phyloP scores from a whole-genome alignment of 2,113 vertebrate species.

The Scomber scombrus region DNA sequence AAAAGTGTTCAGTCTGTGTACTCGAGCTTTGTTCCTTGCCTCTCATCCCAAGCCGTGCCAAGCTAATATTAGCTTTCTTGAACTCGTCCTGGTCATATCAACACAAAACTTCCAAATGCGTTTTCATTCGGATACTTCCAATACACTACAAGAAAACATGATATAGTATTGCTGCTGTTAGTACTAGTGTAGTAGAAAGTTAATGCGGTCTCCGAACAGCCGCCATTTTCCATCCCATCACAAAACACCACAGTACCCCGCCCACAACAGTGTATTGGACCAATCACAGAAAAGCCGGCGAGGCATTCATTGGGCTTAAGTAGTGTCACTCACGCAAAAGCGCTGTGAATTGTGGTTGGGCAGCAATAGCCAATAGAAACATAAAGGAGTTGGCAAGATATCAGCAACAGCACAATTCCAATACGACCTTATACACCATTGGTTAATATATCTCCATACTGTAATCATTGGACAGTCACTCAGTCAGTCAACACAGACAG shows the following conservation, averaged over 20 bases:
- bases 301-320: slow-evolving; percentile 54
- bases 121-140: neutral
- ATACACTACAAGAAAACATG: neutral
- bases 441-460: neutral
- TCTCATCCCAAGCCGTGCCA: slow-evolving; percentile 22
- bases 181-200: slow-evolving; percentile 61
- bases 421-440: neutral
- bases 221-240: slow-evolving; percentile 92
- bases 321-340: slow-evolving; percentile 39
- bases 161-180: neutral
- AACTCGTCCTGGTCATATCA: neutral
- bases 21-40: slow-evolving; percentile 59
- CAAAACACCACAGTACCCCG: slow-evolving; percentile 75
- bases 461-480: slow-evolving; percentile 15
- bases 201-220: slow-evolving; percentile 73
- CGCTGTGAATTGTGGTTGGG: slow-evolving; percentile 33
- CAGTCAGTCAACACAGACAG: slow-evolving; percentile 1
- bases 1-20: neutral
- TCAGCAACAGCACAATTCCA: slow-evolving; percentile 10
- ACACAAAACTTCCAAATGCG: neutral
- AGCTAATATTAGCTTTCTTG: neutral
- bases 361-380: slow-evolving; percentile 6
- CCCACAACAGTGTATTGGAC: slow-evolving; percentile 56
- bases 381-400: neutral
- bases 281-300: slow-evolving; percentile 45